phyloP scores from a whole-genome alignment of 2,888 invertebrate genomes.

The Oscheius myriophilus region DNA sequence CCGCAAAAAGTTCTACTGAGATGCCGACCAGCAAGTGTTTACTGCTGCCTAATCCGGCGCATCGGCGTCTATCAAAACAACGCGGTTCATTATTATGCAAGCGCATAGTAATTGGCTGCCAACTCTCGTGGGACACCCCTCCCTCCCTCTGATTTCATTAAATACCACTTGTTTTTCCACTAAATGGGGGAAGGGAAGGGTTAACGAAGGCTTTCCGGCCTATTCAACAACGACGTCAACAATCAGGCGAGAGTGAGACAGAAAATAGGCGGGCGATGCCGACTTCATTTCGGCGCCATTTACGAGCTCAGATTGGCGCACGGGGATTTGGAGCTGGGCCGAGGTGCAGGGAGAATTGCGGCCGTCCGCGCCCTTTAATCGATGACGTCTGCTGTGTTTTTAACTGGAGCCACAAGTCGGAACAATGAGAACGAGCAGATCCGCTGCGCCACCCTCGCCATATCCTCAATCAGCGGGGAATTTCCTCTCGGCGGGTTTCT shows the following conservation, averaged over 20 bases:
- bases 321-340: slow-evolving; percentile 23
- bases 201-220: too few species aligned
- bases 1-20: too few species aligned
- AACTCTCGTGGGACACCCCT: too few species aligned
- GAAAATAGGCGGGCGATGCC: slow-evolving; percentile 1
- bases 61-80: slow-evolving; percentile 8
- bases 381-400: slow-evolving; percentile 31
- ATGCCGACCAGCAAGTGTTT: slow-evolving; percentile 15
- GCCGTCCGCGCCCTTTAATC: slow-evolving; percentile 30
- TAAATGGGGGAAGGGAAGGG: too few species aligned
- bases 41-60: slow-evolving; percentile 18
- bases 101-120: too few species aligned
- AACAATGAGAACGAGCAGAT: slow-evolving; percentile 28
- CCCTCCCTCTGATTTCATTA: too few species aligned
- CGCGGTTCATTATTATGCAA: background rate
- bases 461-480: background rate
- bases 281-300: slow-evolving; percentile 18
- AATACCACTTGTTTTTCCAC: too few species aligned
- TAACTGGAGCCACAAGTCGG: slow-evolving; percentile 28
- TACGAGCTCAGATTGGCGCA: slow-evolving; percentile 25
- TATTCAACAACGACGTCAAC: too few species aligned
- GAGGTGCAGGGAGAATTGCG: slow-evolving; percentile 18
- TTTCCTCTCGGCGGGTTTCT: too few species aligned
- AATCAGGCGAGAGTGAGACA: background rate
- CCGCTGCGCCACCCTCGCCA: slow-evolving; percentile 16